Conservation (phyloP, 1,140 invertebrate genomes). For the Ectropis grisescens region DNA sequence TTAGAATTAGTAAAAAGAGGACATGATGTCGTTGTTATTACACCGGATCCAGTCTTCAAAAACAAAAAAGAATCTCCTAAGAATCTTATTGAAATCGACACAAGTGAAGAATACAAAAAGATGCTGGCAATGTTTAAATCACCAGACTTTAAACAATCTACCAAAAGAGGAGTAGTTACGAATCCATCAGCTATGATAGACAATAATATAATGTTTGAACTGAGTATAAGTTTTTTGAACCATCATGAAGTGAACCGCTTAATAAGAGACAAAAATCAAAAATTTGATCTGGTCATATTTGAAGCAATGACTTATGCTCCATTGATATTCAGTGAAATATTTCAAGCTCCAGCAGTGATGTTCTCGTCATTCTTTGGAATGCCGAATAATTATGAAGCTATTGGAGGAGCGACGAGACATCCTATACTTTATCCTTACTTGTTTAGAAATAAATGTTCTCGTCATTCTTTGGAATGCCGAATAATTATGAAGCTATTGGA, state of each 20-base stretch:
- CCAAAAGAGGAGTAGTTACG: background rate
- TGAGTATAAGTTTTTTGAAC: too few relatives aligned
- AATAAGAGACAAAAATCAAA: constrained; percentile 26
- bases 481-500: too few relatives aligned
- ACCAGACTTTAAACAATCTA: background rate
- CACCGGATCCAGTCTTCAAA: constrained; percentile 12
- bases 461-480: too few relatives aligned
- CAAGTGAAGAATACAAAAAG: constrained; percentile 20
- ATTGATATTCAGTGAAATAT: constrained; percentile 26
- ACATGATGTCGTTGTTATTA: constrained; percentile 40
- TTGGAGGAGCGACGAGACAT: constrained; percentile 34
- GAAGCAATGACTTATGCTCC: constrained; percentile 25
- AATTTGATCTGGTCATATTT: constrained; percentile 39
- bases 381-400: constrained; percentile 14
- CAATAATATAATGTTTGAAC: too few relatives aligned
- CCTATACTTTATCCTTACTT: constrained; percentile 30
- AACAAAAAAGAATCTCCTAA: too few relatives aligned
- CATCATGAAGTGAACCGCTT: constrained; percentile 21
- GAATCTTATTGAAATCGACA: background rate
- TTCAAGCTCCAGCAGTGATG: constrained; percentile 32
- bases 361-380: constrained; percentile 22
- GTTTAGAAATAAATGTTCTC: constrained; percentile 10
- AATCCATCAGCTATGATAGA: too few relatives aligned
- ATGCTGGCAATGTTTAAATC: too few relatives aligned
- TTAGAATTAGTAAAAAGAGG: constrained; percentile 6